phyloP scores from a whole-genome alignment of 2,113 vertebrate genomes.

The Chaetorhynchus papuensis region DNA sequence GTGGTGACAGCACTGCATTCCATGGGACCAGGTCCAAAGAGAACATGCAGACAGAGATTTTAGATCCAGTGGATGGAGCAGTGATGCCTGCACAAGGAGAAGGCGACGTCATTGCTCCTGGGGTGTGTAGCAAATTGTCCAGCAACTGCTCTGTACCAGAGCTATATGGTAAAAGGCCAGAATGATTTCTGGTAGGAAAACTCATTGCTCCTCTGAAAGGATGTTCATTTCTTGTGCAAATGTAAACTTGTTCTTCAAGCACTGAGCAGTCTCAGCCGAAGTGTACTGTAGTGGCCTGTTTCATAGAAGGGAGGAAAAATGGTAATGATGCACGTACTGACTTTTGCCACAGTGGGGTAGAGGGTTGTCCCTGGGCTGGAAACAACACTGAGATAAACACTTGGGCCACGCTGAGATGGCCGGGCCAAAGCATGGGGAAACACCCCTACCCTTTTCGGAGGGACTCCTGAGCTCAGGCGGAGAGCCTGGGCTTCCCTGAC shows the following conservation, averaged over 20 bases:
- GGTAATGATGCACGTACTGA: background rate
- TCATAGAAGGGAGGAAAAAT: rapidly evolving
- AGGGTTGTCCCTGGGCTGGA: background rate
- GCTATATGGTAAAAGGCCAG: background rate
- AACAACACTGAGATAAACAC: background rate
- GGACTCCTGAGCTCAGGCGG: rapidly evolving
- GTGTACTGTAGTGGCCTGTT: background rate
- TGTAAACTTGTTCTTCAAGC: background rate
- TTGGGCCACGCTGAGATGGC: background rate
- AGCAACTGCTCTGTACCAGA: background rate
- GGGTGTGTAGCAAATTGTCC: background rate
- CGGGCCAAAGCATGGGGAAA: background rate
- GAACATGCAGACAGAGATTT: background rate
- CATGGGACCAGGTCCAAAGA: background rate
- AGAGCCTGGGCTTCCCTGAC: background rate
- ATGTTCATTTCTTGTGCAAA: rapidly evolving
- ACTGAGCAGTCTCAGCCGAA: background rate
- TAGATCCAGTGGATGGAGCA: rapidly evolving
- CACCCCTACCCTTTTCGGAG: rapidly evolving
- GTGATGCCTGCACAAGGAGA: background rate
- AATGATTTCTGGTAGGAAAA: background rate
- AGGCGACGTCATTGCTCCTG: background rate
- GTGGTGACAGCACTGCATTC: background rate
- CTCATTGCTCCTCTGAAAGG: background rate
- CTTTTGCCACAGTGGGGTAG: background rate